phyloP scores from a whole-genome alignment of 2,888 invertebrate species.

The Chrysolina haemoptera region DNA sequence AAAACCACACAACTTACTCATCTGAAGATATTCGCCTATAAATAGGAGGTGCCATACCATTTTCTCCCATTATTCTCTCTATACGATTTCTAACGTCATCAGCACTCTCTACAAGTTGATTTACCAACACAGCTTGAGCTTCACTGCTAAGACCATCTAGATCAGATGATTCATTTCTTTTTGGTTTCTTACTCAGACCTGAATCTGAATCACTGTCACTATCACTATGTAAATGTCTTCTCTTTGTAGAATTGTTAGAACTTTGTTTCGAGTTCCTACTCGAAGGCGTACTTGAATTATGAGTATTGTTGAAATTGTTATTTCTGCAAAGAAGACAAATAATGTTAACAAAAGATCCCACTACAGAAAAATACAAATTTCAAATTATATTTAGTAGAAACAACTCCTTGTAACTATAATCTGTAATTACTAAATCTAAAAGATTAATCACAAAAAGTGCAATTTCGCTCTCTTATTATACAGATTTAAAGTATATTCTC shows the following conservation, averaged over 20 bases:
- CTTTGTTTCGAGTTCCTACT: neutral
- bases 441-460: too few species aligned
- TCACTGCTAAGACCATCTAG: conserved; percentile 32
- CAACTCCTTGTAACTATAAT: too few species aligned
- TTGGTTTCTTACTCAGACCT: conserved; percentile 20
- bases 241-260: conserved; percentile 8
- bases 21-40: neutral
- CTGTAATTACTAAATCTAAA: too few species aligned
- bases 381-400: too few species aligned
- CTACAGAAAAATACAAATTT: too few species aligned
- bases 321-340: neutral
- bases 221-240: conserved; percentile 18
- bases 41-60: conserved; percentile 19
- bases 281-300: neutral
- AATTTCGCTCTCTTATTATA: too few species aligned
- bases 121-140: conserved; percentile 32
- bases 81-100: conserved; percentile 38
- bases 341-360: neutral
- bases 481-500: too few species aligned
- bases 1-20: neutral
- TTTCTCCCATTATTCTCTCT: conserved; percentile 37
- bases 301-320: neutral
- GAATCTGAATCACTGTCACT: conserved; percentile 24
- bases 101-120: conserved; percentile 36
- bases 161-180: neutral